Percentiles rank a stretch among this genome's conserved stretches.
Conservation (phyloP, 2,797 vertebrate species). For the Rhadinocentrus ornatus region DNA sequence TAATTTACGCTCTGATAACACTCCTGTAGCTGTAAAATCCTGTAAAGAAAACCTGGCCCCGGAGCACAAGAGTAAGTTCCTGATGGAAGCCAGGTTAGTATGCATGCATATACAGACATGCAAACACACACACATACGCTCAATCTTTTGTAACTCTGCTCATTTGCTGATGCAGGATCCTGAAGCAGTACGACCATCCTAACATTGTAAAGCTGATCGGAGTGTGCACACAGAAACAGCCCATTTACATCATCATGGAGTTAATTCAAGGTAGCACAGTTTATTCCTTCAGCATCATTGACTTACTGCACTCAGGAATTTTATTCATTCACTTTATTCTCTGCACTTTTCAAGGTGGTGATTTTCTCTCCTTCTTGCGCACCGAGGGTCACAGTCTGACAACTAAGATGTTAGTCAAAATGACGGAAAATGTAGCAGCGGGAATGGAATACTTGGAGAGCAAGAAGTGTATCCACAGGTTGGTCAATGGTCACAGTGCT, state of each 20-base stretch:
- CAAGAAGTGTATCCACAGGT: slow-evolving; percentile 97
- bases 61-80: slow-evolving; percentile 93
- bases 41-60: slow-evolving; percentile 91
- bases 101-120: not conserved
- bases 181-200: slow-evolving; percentile 95
- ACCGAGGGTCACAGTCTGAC: slow-evolving; percentile 82
- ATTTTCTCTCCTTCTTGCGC: slow-evolving; percentile 93
- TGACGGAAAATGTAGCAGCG: slow-evolving; percentile 89
- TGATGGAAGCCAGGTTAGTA: slow-evolving; percentile 93
- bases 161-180: slow-evolving; percentile 83
- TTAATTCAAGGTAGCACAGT: slow-evolving; percentile 87
- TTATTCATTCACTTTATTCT: slow-evolving; percentile 9
- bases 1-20: slow-evolving; percentile 87
- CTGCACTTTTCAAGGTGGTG: slow-evolving; percentile 85
- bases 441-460: slow-evolving; percentile 96
- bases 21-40: slow-evolving; percentile 91
- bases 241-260: slow-evolving; percentile 98
- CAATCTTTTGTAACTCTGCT: not conserved
- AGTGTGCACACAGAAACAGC: slow-evolving; percentile 96
- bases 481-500: slow-evolving; percentile 14
- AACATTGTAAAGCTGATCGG: slow-evolving; percentile 96
- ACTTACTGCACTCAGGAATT: not conserved
- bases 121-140: slow-evolving; percentile 28
- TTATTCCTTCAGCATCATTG: slow-evolving; percentile 1
- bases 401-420: slow-evolving; percentile 87